Base-by-base conservation (phyloP, 1,140 invertebrate genomes). In the Eurytemora carolleeae region DNA sequence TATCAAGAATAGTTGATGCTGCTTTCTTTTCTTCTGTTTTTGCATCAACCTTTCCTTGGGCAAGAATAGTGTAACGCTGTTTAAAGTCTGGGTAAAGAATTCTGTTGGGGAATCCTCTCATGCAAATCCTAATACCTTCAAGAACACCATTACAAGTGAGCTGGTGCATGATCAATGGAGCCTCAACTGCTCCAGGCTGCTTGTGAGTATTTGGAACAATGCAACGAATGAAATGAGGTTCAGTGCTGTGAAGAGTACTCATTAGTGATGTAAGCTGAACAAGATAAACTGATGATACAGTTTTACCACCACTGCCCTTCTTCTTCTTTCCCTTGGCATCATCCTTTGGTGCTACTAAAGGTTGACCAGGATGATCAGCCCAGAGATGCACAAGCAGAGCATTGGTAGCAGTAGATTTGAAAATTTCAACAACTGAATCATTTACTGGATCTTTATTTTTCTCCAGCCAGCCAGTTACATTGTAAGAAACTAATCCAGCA, bases 81-180 rank as follows among this genome's bases (percentile, higher is more conserved):
- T 57, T 57, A 24, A 57, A 57, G 56, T 57, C 56, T 7, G 56
- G 21, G 23, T 57, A 57, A 3, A 57, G 21, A 16, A 57, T 57
- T 25, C 56, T 57, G 22, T 57, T 57, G 19, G 56, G 95, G 86
- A 98, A 98, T 75, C 96, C 96, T 82, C 99, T 99, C 78, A 96
- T 86, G 76, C 96, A 99, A 81, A 99, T 99, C 92, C 96, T 92
- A 80, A 99, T 99, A 79, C 96, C 96, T 86, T 99, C 96, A 82
- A 99, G 87, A 78, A 99, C 96, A 93, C 96, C 96, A 83, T 99
- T 99, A 87, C 96, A 99, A 67, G 95, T 97, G 69, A 99, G 80
- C 81, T 99, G 96, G 77, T 99, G 89, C 87, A 97, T 93, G 56
- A 99, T 96, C 77, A 99, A 82, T 72, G 91, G 88, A 64, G 96